A percentile compares a stretch with the other conserved stretches of the same genome.
These are phyloP conservation scores for Caenorhabditis panamensis DNA, from an alignment of 2,888 invertebrate genomes.

Conservation along the genomic window DNA sequence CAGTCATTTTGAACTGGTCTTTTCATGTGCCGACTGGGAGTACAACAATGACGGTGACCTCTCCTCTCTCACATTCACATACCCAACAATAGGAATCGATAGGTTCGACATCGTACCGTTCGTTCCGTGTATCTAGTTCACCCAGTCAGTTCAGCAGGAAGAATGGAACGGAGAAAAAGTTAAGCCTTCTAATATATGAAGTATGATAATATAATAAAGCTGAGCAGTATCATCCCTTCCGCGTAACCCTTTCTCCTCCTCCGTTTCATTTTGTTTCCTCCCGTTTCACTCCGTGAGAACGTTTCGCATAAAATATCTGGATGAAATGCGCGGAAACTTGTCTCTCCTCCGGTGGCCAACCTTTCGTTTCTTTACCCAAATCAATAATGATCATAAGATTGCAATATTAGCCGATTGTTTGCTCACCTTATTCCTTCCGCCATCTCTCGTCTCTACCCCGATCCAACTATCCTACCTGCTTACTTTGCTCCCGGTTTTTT, in stretches of 20 bases:
- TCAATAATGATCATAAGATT: conserved; percentile 62
- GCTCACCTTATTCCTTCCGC: conserved; percentile 42
- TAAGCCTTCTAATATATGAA: too few species aligned
- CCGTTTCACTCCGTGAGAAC: neutral
- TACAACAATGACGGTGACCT: conserved; percentile 33
- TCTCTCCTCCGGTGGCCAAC: conserved; percentile 11
- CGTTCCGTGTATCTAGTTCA: conserved; percentile 10
- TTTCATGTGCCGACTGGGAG: conserved; percentile 24
- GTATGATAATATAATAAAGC: too few species aligned
- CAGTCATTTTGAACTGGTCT: conserved; percentile 38
- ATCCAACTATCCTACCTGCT: conserved; percentile 34
- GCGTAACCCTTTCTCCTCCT: neutral
- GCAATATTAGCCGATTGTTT: conserved; percentile 60
- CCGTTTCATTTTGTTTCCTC: neutral
- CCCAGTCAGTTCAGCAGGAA: neutral
- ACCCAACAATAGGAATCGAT: conserved; percentile 44
- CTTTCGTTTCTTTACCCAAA: conserved; percentile 14
- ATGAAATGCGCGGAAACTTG: conserved; percentile 48
- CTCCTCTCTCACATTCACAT: neutral
- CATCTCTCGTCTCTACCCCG: conserved; percentile 26
- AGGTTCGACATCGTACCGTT: conserved; percentile 37
- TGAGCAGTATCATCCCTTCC: conserved; percentile 2
- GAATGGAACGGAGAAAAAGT: neutral
- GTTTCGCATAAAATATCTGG: conserved; percentile 46
- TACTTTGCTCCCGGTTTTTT: conserved; percentile 36